phyloP scores from a whole-genome alignment of 2,888 invertebrate species.

The Mesorhabditis sp. region DNA sequence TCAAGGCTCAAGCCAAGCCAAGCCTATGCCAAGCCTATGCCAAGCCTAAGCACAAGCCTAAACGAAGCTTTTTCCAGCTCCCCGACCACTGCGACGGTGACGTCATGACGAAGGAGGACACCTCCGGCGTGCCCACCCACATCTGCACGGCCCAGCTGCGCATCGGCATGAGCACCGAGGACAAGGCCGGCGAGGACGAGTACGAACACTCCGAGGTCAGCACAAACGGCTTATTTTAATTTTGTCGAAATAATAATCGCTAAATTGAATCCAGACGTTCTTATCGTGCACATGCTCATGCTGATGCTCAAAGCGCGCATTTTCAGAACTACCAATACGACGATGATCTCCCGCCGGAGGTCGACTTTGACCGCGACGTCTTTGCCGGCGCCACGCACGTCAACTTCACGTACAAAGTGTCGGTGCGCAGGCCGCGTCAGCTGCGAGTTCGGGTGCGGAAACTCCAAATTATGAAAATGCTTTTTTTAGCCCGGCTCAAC shows the following conservation, averaged over 20 bases:
- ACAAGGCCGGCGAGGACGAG: slow-evolving; percentile 15
- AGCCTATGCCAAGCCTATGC: no score
- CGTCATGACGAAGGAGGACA: slow-evolving; percentile 18
- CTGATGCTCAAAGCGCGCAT: neutral
- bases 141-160: slow-evolving; percentile 9
- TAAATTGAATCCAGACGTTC: neutral
- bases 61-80: slow-evolving; percentile 19
- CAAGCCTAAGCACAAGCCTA: no score
- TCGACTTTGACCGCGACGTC: slow-evolving; percentile 50
- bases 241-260: neutral
- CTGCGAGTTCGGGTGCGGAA: slow-evolving; percentile 15
- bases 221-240: neutral
- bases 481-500: slow-evolving; percentile 9
- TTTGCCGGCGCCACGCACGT: slow-evolving; percentile 42
- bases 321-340: slow-evolving; percentile 45
- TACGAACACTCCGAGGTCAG: slow-evolving; percentile 39
- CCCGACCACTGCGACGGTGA: slow-evolving; percentile 48
- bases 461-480: slow-evolving; percentile 7
- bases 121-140: slow-evolving; percentile 7
- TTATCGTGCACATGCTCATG: neutral
- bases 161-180: slow-evolving; percentile 15
- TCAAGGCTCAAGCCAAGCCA: neutral
- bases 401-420: slow-evolving; percentile 30
- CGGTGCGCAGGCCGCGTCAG: slow-evolving; percentile 37
- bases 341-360: slow-evolving; percentile 47